Conservation (phyloP, 2,797 vertebrate species). For the Rhinophrynus dorsalis region DNA sequence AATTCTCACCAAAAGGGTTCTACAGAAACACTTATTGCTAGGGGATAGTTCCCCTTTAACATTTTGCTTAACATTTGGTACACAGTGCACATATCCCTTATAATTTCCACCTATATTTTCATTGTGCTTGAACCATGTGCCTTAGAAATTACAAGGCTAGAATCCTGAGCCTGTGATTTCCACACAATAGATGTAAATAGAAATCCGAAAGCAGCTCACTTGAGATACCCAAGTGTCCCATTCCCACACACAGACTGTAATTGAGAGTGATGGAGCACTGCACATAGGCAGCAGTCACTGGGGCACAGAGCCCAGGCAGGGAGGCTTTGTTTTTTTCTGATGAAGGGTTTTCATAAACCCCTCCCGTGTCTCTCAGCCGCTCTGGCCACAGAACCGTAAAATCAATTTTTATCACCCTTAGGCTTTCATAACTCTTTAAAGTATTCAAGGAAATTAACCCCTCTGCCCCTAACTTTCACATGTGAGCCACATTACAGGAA, state of each 20-base stretch:
- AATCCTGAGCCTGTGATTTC: neutral
- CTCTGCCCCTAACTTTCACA: constrained; percentile 33
- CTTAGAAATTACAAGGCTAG: neutral
- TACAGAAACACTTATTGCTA: no score
- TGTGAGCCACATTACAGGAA: constrained; percentile 33
- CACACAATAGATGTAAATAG: constrained; percentile 11
- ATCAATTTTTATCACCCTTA: constrained; percentile 57
- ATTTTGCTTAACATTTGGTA: no score
- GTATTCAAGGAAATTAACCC: constrained; percentile 55
- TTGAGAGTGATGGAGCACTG: constrained; percentile 29
- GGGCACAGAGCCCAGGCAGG: constrained; percentile 3
- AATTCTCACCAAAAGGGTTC: no score
- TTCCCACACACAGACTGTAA: constrained; percentile 26
- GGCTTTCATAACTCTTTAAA: constrained; percentile 74
- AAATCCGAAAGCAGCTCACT: neutral
- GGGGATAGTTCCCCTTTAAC: no score
- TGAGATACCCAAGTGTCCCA: constrained; percentile 11
- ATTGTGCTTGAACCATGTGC: neutral
- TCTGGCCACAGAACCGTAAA: constrained; percentile 53
- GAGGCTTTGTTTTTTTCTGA: constrained; percentile 30
- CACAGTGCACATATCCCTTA: no score
- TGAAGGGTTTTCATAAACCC: constrained; percentile 18
- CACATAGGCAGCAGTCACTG: constrained; percentile 3
- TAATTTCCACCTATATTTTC: no score
- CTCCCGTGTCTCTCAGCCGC: constrained; percentile 39